phyloP scores from a whole-genome alignment of 2,888 invertebrate genomes.

The Macrophya alboannulata region DNA sequence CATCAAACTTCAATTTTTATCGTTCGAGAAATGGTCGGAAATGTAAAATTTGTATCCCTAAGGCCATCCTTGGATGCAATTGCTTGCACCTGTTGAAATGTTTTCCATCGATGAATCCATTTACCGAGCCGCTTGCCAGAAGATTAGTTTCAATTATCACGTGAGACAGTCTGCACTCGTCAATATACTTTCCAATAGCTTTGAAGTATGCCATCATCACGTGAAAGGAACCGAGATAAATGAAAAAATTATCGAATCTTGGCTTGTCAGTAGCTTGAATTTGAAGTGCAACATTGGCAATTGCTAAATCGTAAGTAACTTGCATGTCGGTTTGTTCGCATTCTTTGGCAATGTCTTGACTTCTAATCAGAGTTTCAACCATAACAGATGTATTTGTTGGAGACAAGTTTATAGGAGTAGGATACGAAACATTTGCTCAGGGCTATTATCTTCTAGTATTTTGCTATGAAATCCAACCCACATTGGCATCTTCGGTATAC shows the following conservation, averaged over 20 bases:
- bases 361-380: constrained; percentile 66
- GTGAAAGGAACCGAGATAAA: constrained; percentile 69
- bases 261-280: constrained; percentile 65
- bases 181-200: constrained; percentile 71
- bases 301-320: constrained; percentile 70
- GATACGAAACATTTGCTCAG: constrained; percentile 67
- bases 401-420: constrained; percentile 70
- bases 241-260: constrained; percentile 65
- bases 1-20: constrained; percentile 9
- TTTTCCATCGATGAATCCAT: constrained; percentile 60
- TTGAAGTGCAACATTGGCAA: constrained; percentile 66
- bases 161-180: constrained; percentile 63
- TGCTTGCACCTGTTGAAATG: constrained; percentile 63
- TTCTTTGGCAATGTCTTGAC: constrained; percentile 64
- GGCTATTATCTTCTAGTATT: constrained; percentile 62
- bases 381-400: constrained; percentile 69
- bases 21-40: constrained; percentile 55
- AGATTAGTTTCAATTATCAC: constrained; percentile 65
- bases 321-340: constrained; percentile 64
- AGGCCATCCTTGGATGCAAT: constrained; percentile 62
- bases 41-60: constrained; percentile 66
- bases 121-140: constrained; percentile 67
- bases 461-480: constrained; percentile 72
- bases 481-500: constrained; percentile 69
- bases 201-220: constrained; percentile 72